Conservation (phyloP, 53 echinoderm and acorn worm species). For the Henricia sp. region DNA sequence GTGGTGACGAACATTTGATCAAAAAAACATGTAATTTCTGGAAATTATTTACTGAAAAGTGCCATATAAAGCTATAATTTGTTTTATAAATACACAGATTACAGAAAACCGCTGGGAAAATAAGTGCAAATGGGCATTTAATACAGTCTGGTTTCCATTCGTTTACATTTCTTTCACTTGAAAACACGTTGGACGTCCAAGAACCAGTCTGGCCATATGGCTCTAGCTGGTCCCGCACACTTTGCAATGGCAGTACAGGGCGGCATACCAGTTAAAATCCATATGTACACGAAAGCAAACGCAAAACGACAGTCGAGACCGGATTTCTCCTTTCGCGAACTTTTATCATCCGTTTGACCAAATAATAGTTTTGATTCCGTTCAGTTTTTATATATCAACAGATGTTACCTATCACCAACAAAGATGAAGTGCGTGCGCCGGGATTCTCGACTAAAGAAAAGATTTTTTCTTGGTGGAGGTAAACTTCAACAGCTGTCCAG, state of each 20-base stretch:
- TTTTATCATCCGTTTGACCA: conserved; percentile 23
- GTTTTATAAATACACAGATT: no score
- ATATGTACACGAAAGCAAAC: conserved; percentile 46
- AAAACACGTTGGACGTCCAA: not conserved
- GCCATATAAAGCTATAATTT: no score
- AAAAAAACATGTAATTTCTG: no score
- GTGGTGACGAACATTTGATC: no score
- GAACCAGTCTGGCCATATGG: conserved; percentile 31
- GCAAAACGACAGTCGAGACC: not conserved
- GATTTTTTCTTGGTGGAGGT: conserved; percentile 88
- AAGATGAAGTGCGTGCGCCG: conserved; percentile 75
- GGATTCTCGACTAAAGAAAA: conserved; percentile 75
- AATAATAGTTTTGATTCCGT: conserved; percentile 4
- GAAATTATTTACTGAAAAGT: no score
- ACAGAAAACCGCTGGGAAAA: not conserved
- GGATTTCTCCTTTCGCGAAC: not conserved
- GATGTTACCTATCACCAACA: conserved; percentile 87
- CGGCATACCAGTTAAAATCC: conserved; percentile 30
- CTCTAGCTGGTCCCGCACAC: conserved; percentile 15
- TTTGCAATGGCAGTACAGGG: not conserved
- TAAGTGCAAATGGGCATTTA: not conserved
- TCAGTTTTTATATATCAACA: conserved; percentile 1
- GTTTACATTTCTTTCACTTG: not conserved
- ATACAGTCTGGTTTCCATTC: not conserved
- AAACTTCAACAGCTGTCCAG: not conserved